phyloP scores from a whole-genome alignment of 2,888 invertebrate species.

The Noctuana brunneofusca region DNA sequence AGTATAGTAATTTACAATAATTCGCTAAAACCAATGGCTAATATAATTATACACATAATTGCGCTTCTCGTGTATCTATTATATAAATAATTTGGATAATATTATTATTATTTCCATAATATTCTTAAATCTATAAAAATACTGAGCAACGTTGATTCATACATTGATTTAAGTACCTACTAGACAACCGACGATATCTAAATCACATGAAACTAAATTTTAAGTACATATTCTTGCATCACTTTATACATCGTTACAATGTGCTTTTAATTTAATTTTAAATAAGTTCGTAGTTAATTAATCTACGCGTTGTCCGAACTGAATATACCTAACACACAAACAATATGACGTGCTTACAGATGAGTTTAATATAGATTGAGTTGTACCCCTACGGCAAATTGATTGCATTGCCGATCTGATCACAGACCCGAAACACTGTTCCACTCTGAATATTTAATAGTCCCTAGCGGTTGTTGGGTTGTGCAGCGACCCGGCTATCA shows the following conservation, averaged over 20 bases:
- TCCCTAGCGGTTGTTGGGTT: constrained; percentile 53
- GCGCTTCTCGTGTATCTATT: constrained; percentile 55
- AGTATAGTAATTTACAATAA: constrained; percentile 51
- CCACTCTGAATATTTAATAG: constrained; percentile 62
- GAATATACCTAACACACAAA: constrained; percentile 34
- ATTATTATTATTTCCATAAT: constrained; percentile 56
- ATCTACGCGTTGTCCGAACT: constrained; percentile 51
- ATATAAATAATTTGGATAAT: constrained; percentile 68
- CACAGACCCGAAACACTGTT: constrained; percentile 64
- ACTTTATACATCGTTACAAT: constrained; percentile 62
- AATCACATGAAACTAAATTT: constrained; percentile 59
- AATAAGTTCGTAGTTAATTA: constrained; percentile 49
- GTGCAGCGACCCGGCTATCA: constrained; percentile 68
- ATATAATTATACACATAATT: constrained; percentile 59
- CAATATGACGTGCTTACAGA: constrained; percentile 35
- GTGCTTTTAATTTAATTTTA: constrained; percentile 63
- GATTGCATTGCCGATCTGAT: constrained; percentile 46
- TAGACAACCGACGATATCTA: constrained; percentile 57
- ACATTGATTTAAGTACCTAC: constrained; percentile 61
- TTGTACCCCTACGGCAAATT: constrained; percentile 34
- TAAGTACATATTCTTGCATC: constrained; percentile 58
- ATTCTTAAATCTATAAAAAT: constrained; percentile 79
- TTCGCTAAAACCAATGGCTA: constrained; percentile 61
- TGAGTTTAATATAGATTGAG: constrained; percentile 28
- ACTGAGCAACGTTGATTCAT: constrained; percentile 78